A percentile compares a stretch with the other conserved stretches of the same genome.
These are phyloP conservation scores for Isaurus tuberculatus DNA, from an alignment of 92 coral and sea anemone species.

Conservation along the genomic window DNA sequence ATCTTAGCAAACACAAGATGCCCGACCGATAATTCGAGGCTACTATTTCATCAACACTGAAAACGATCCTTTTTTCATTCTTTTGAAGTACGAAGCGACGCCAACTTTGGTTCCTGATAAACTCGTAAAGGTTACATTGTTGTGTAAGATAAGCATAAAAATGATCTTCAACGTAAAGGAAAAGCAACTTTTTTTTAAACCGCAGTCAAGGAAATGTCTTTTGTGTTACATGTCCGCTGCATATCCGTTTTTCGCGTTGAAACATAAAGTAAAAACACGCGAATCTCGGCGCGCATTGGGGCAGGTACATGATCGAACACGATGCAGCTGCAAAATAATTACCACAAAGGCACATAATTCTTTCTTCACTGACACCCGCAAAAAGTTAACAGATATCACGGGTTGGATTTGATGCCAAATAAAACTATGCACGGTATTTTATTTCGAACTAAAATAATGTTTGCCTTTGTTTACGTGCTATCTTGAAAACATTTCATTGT, in stretches of 20 bases:
- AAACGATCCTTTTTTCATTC: slow-evolving; percentile 36
- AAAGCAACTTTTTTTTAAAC: neutral
- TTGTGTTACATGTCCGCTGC: slow-evolving; percentile 22
- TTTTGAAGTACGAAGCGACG: slow-evolving; percentile 13
- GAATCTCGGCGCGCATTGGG: neutral
- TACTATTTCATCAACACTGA: slow-evolving; percentile 36
- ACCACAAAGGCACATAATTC: neutral
- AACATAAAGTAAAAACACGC: neutral
- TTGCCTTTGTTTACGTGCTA: neutral
- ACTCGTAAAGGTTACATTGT: neutral
- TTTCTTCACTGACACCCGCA: slow-evolving; percentile 32
- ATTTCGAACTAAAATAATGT: neutral
- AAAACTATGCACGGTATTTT: neutral
- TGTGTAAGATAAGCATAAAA: neutral
- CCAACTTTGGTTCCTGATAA: slow-evolving; percentile 30
- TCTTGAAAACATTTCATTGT: neutral
- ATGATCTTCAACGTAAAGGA: neutral
- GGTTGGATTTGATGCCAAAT: neutral
- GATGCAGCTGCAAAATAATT: neutral
- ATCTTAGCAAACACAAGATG: slow-evolving; percentile 12
- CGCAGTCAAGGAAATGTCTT: slow-evolving; percentile 21
- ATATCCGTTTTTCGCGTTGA: slow-evolving; percentile 28
- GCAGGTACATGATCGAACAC: neutral
- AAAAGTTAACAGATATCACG: slow-evolving; percentile 2
- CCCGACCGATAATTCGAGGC: slow-evolving; percentile 14